Evolutionary conservation across 1,140 invertebrate species (phyloP).

Genomic region (Solenopsis fugax): DNA sequence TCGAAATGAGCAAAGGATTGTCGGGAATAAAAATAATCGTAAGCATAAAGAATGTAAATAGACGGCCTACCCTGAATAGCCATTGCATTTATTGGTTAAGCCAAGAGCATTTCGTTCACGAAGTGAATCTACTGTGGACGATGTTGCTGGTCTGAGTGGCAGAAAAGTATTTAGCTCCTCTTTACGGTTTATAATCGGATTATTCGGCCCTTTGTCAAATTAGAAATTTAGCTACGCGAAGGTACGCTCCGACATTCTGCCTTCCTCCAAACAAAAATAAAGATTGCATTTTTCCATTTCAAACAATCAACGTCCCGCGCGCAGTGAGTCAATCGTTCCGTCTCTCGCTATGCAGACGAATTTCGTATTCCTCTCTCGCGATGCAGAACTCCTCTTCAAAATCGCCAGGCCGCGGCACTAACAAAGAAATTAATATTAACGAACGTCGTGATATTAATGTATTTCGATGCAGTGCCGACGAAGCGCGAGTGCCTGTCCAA

Average conservation of each 20-base stretch:
- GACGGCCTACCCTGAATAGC: constrained; percentile 10
- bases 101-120: constrained; percentile 21
- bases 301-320: constrained; percentile 22
- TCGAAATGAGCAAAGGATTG: constrained; percentile 48
- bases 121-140: constrained; percentile 21
- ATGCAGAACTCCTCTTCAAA: constrained; percentile 22
- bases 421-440: constrained; percentile 63
- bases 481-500: constrained; percentile 50
- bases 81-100: constrained; percentile 34
- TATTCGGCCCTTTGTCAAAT: constrained; percentile 16
- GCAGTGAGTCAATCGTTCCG: constrained; percentile 22
- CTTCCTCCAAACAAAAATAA: constrained; percentile 38
- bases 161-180: constrained; percentile 4
- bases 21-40: constrained; percentile 59
- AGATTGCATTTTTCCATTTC: constrained; percentile 15
- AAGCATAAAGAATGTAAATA: constrained; percentile 21
- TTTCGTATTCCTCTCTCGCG: constrained; percentile 14
- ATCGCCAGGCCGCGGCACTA: constrained; percentile 55
- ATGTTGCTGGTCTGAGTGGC: neutral
- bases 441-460: constrained; percentile 69
- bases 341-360: constrained; percentile 19
- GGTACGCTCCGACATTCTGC: neutral
- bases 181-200: neutral
- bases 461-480: constrained; percentile 70
- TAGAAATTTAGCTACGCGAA: neutral